Conservation (phyloP, 2,888 invertebrate genomes). For the Petrophora chlorosata region DNA sequence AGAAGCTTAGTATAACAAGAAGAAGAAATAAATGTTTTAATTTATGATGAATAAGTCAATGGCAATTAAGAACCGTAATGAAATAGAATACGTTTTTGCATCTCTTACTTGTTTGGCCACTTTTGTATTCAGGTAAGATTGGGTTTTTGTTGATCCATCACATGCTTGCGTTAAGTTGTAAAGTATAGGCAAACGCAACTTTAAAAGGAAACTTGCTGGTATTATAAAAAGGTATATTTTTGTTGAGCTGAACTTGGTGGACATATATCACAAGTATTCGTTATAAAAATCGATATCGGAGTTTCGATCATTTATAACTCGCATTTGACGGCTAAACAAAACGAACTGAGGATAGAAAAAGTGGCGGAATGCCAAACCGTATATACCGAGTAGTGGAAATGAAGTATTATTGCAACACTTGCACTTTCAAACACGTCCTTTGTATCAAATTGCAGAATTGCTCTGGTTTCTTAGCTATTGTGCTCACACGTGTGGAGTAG, state of each 20-base stretch:
- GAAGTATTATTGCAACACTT: conserved; percentile 82
- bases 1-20: too few species aligned
- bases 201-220: conserved; percentile 2
- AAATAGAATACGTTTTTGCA: conserved; percentile 19
- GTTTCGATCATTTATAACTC: conserved; percentile 81
- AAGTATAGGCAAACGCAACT: neutral
- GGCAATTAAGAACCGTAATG: neutral
- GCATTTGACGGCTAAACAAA: conserved; percentile 77
- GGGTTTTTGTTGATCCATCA: conserved; percentile 42
- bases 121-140: conserved; percentile 68
- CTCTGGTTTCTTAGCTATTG: conserved; percentile 55
- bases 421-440: conserved; percentile 76
- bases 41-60: neutral
- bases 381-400: conserved; percentile 68
- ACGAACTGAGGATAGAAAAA: conserved; percentile 60
- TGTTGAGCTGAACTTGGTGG: conserved; percentile 3
- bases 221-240: conserved; percentile 37
- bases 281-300: conserved; percentile 73
- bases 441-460: conserved; percentile 55
- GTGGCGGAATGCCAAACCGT: conserved; percentile 64
- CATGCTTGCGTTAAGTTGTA: conserved; percentile 9
- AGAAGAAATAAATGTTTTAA: neutral
- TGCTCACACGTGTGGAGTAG: conserved; percentile 42
- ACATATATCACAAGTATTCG: conserved; percentile 44
- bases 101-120: conserved; percentile 35